These are phyloP conservation scores for Lagocephalus sceleratus DNA, from an alignment of 2,797 vertebrate genomes.

Conservation along the genomic window DNA sequence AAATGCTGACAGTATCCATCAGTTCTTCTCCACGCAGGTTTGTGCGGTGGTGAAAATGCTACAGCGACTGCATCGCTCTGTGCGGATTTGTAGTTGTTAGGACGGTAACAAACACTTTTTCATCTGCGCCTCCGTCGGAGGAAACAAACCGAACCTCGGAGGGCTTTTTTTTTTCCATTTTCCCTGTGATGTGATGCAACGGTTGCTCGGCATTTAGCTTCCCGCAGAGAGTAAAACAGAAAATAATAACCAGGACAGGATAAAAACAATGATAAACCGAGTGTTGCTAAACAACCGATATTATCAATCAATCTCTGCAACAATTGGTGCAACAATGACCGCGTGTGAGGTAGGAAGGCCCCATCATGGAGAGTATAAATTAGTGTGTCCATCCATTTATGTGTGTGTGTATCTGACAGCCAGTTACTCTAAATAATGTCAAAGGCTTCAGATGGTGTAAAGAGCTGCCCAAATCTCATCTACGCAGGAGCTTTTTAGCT, in stretches of 20 bases:
- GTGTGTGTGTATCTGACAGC: conserved; percentile 22
- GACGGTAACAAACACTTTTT: conserved; percentile 1
- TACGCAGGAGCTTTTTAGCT: conserved; percentile 11
- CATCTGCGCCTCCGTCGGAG: conserved; percentile 5
- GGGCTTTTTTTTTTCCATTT: conserved; percentile 15
- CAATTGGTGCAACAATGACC: not conserved
- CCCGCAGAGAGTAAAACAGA: conserved; percentile 6
- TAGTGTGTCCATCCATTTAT: conserved; percentile 12
- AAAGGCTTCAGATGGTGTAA: conserved; percentile 41
- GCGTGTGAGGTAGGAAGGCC: conserved; percentile 22
- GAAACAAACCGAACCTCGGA: conserved; percentile 14
- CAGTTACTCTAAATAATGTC: conserved; percentile 47
- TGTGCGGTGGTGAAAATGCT: conserved; percentile 4
- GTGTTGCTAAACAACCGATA: too few species aligned
- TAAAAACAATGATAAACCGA: conserved; percentile 18
- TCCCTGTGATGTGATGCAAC: conserved; percentile 28
- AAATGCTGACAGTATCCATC: conserved; percentile 30
- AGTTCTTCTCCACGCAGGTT: conserved; percentile 1
- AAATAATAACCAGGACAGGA: conserved; percentile 19
- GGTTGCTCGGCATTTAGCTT: not conserved
- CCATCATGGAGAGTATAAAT: conserved; percentile 17
- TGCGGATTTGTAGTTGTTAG: not conserved
- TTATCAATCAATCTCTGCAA: too few species aligned
- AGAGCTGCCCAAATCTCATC: conserved; percentile 30
- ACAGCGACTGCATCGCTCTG: not conserved